Percentiles rank a stretch among this genome's conserved stretches.
Conservation (phyloP, 53 echinoderm and acorn worm species). For the Paracentrotus lividus region DNA sequence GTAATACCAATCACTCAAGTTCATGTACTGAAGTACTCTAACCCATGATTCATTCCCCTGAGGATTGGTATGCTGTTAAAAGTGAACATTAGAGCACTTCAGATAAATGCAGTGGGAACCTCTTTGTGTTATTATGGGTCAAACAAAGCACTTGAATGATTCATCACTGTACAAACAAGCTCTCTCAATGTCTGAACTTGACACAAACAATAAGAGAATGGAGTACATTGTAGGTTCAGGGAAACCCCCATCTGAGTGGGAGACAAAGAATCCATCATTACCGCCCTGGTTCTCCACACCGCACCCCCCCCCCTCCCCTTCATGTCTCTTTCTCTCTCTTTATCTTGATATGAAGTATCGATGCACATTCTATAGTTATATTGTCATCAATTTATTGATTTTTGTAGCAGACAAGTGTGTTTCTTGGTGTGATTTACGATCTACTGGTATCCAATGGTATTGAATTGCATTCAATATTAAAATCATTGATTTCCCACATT, state of each 20-base stretch:
- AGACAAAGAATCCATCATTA: neutral
- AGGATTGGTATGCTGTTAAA: neutral
- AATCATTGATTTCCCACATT: no score
- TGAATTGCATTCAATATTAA: neutral
- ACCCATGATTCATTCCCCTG: neutral
- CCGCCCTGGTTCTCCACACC: no score
- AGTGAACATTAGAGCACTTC: neutral
- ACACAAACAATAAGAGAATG: neutral
- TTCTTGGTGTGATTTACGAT: no score
- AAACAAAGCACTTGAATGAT: conserved; percentile 5
- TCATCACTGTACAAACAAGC: conserved; percentile 4
- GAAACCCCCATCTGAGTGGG: neutral
- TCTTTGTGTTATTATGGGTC: neutral
- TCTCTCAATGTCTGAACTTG: neutral
- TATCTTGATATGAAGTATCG: neutral
- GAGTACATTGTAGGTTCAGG: neutral
- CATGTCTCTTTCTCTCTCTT: neutral
- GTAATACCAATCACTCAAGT: neutral
- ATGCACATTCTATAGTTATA: neutral
- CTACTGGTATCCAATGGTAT: neutral
- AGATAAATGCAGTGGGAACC: neutral
- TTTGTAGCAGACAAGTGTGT: no score
- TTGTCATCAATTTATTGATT: no score
- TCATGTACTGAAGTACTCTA: neutral
- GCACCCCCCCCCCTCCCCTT: neutral